A percentile compares a stretch with the other conserved stretches of the same genome.
These are phyloP conservation scores for Equus przewalskii DNA, from an alignment of 2,113 vertebrate species.

Conservation along the genomic window DNA sequence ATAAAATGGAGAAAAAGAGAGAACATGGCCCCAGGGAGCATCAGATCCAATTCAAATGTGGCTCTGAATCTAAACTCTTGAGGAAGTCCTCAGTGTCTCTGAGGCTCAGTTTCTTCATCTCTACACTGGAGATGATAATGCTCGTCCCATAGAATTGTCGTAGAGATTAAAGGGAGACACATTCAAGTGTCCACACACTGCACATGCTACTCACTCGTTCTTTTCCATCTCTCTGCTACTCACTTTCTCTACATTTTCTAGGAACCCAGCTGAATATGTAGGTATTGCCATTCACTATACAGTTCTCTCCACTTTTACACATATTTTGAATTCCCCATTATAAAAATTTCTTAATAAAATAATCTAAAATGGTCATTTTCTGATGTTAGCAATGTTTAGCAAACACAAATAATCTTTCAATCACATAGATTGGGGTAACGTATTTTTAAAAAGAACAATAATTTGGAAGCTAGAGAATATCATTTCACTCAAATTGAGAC, in stretches of 20 bases:
- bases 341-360: slow-evolving; percentile 22
- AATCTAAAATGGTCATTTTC: slow-evolving; percentile 30
- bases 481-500: slow-evolving; percentile 31
- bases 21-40: not conserved
- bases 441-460: slow-evolving; percentile 31
- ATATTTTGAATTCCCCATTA: not conserved
- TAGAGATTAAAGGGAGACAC: not conserved
- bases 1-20: not conserved
- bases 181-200: not conserved
- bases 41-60: not conserved
- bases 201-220: not conserved
- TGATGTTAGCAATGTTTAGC: not conserved
- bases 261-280: not conserved
- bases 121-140: not conserved
- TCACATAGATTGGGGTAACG: not conserved
- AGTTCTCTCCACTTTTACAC: slow-evolving; percentile 14
- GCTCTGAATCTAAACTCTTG: not conserved
- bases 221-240: not conserved
- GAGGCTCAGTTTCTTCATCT: not conserved
- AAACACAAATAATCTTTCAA: slow-evolving; percentile 2
- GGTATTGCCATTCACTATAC: not conserved
- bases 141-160: not conserved
- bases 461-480: not conserved
- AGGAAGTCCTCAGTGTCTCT: not conserved
- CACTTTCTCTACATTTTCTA: not conserved